Base-by-base conservation (phyloP, 2,113 vertebrate genomes). In the Recurvirostra avosetta region DNA sequence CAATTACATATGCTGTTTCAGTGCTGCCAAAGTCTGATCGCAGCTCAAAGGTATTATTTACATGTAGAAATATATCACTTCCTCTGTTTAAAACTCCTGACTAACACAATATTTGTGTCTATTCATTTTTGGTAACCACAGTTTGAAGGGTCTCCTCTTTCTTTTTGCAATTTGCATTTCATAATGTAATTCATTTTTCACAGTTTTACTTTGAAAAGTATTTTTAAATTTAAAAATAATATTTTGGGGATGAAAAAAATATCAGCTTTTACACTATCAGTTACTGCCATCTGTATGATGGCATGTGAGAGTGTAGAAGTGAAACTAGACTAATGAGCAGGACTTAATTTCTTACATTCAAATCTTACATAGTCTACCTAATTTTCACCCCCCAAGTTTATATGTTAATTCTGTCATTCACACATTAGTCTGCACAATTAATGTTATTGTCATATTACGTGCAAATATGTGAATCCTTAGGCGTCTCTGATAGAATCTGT, bases 1-100 rank as follows among this genome's bases (percentile, higher is more conserved):
- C 89, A 96, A 94, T 95, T 95, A 92, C 76, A 90, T 71, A 65
- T 92, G 81, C 75, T 16, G 2, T 92, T 95, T 96, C 75, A 61
- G 1, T 93, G 80, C 84, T 94, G 70, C 82, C 72, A 77, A 84
- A 94, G 58, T 76, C 94, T 80, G 92, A 90, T 85, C 22, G 4
- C 84, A 86, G 50, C 89, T 95, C 49, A 88, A 78, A 96, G 47
- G 55, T 95, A 70, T 91, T 96, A 79, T 93, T 92, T 95, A 83
- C 52, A 79, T 13, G 4, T 88, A 68, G 61, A 72, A 92, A 88
- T 94, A 56, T 41, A 78, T 74, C 3, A 41, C 52, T 72, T 25
- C 19, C 29, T 74, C 41, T 85, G 63, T 76, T 76, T 66, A 82
- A 91, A 92, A 74, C n/a, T 83, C 59, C 91, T 87, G 45, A 89